phyloP scores from a whole-genome alignment of 64 coral and sea anemone species.

The Pocillopora verrucosa region DNA sequence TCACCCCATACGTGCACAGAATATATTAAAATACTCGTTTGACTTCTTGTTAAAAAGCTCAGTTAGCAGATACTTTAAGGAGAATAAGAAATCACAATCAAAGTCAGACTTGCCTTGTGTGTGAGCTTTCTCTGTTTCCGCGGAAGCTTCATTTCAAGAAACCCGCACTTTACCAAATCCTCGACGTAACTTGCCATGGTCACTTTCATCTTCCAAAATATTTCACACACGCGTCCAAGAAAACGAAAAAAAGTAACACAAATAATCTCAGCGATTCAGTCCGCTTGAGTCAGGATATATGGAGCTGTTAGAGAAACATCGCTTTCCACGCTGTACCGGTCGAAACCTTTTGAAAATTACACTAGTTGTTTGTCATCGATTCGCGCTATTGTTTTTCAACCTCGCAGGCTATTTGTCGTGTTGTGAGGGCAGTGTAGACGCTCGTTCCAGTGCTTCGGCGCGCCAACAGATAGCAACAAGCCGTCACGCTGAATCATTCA shows the following conservation, averaged over 20 bases:
- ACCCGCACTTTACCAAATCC: constrained; percentile 93
- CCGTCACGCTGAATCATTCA: neutral
- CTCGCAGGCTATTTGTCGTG: constrained; percentile 1
- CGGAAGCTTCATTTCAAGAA: constrained; percentile 89
- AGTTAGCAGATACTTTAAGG: neutral
- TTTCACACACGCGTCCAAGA: neutral
- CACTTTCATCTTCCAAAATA: constrained; percentile 35
- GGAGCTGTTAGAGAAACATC: neutral
- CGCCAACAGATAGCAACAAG: neutral
- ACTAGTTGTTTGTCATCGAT: constrained; percentile 17
- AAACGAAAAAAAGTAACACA: neutral
- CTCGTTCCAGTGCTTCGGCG: constrained; percentile 5
- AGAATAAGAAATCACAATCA: neutral
- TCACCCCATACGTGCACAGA: constrained; percentile 31
- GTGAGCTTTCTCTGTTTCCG: constrained; percentile 84
- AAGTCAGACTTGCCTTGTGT: constrained; percentile 70
- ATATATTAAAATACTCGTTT: constrained; percentile 40
- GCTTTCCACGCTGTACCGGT: neutral
- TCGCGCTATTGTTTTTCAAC: constrained; percentile 4
- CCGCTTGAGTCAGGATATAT: neutral
- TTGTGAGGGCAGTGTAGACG: neutral
- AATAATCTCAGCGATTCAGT: neutral
- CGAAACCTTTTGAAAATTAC: neutral
- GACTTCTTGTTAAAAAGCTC: neutral
- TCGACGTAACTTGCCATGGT: constrained; percentile 83